Evolutionary conservation across 2,797 vertebrate species (phyloP).

Genomic region (Helostoma temminkii): DNA sequence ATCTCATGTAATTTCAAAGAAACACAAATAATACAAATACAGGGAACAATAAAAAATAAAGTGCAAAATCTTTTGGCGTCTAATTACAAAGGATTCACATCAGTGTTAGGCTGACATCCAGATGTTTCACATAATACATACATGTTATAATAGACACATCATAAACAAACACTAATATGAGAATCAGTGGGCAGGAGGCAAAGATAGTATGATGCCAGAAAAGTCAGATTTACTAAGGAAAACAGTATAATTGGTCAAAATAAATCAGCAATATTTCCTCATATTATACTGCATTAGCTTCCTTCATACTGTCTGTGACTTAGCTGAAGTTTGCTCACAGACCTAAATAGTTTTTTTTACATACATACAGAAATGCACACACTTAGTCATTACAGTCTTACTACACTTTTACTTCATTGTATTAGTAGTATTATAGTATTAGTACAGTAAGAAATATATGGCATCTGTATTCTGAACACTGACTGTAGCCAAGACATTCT

Average conservation of each 20-base stretch:
- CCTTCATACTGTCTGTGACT: slow-evolving; percentile 29
- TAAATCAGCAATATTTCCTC: slow-evolving; percentile 20
- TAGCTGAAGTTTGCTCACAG: slow-evolving; percentile 23
- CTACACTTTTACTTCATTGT: slow-evolving; percentile 30
- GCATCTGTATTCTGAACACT: slow-evolving; percentile 62
- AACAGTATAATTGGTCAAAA: background rate
- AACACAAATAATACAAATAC: slow-evolving; percentile 56
- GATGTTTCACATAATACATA: slow-evolving; percentile 23
- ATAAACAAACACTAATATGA: slow-evolving; percentile 21
- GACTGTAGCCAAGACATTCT: slow-evolving; percentile 43
- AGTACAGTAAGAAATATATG: slow-evolving; percentile 11
- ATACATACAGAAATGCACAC: slow-evolving; percentile 69
- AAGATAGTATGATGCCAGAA: slow-evolving; percentile 14
- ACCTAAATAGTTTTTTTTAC: slow-evolving; percentile 26
- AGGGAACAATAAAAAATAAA: slow-evolving; percentile 67
- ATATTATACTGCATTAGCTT: slow-evolving; percentile 11
- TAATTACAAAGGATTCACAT: slow-evolving; percentile 50
- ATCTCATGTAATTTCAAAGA: slow-evolving; percentile 50
- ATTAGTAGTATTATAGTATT: slow-evolving; percentile 20
- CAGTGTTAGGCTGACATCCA: too few species aligned
- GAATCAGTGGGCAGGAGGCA: slow-evolving; percentile 14
- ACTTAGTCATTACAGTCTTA: slow-evolving; percentile 22
- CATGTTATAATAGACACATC: too few species aligned
- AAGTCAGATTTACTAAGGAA: slow-evolving; percentile 7
- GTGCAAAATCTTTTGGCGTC: slow-evolving; percentile 73